Evolutionary conservation across 2,797 vertebrate genomes (phyloP).

Genomic region (Chromis chromis): DNA sequence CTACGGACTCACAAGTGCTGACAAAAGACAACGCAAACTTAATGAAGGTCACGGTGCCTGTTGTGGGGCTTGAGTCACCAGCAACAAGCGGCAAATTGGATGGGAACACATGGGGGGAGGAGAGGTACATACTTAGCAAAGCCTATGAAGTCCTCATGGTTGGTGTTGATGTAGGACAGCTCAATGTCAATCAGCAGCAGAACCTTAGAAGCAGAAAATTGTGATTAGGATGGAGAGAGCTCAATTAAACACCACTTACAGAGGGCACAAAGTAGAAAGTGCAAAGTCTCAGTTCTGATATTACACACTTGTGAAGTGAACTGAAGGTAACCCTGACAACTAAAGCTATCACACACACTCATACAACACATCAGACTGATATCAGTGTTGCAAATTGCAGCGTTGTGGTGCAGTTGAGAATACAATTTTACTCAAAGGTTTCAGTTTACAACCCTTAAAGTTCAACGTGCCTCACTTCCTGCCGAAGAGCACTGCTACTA

Average conservation of each 20-base stretch:
- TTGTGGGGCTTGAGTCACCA: constrained; percentile 4
- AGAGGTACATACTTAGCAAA: constrained; percentile 93
- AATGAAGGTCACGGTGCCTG: constrained; percentile 24
- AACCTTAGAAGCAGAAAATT: constrained; percentile 83
- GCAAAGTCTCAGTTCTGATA: constrained; percentile 12
- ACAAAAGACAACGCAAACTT: constrained; percentile 35
- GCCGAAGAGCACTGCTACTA: background rate
- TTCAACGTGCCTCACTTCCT: background rate
- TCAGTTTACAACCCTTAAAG: constrained; percentile 10
- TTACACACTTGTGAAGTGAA: constrained; percentile 8
- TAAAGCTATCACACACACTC: background rate
- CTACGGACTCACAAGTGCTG: constrained; percentile 14
- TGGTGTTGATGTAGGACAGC: constrained; percentile 98
- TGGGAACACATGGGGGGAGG: background rate
- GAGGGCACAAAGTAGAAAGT: constrained; percentile 8
- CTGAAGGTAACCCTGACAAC: constrained; percentile 14
- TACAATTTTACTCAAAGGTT: constrained; percentile 19
- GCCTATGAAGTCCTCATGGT: constrained; percentile 99
- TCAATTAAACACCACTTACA: constrained; percentile 46
- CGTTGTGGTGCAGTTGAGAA: constrained; percentile 11
- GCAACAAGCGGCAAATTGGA: constrained; percentile 42
- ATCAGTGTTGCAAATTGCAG: background rate
- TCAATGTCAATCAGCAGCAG: constrained; percentile 97
- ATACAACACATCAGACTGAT: background rate
- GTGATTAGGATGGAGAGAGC: constrained; percentile 53